Evolutionary conservation across 37 sponge, comb jelly and placozoan genomes (phyloP).

Genomic region (Bolinopsis microptera): DNA sequence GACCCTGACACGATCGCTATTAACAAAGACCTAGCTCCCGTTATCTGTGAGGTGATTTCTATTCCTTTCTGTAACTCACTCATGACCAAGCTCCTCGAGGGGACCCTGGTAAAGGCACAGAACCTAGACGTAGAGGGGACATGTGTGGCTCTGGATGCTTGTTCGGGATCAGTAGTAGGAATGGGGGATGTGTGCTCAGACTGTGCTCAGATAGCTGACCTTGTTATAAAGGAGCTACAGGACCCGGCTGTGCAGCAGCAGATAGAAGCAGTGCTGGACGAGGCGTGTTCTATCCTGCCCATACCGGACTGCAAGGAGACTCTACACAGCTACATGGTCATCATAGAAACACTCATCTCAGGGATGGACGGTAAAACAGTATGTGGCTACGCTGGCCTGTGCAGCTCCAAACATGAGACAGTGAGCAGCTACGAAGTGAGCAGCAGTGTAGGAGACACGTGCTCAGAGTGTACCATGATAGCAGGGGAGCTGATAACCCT

Average conservation of each 20-base stretch:
- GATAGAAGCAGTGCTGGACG: not conserved
- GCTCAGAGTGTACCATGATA: conserved; percentile 9
- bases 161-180: not conserved
- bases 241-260: not conserved
- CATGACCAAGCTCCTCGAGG: not conserved
- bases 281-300: conserved; percentile 37
- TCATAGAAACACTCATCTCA: not conserved
- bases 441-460: not conserved
- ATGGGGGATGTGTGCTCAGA: not conserved
- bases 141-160: not conserved
- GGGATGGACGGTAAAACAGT: not conserved
- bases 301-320: conserved; percentile 61
- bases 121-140: not conserved
- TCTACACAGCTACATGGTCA: not conserved
- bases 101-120: not conserved
- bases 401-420: not conserved
- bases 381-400: conserved; percentile 10
- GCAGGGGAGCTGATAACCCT: not conserved
- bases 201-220: not conserved
- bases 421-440: not conserved
- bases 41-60: not conserved
- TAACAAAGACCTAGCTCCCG: not conserved
- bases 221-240: not conserved
- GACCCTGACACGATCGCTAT: conserved; percentile 1
- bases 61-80: conserved; percentile 24